These are phyloP conservation scores for Austrofundulus limnaeus DNA, from an alignment of 2,113 vertebrate species.

Conservation along the genomic window DNA sequence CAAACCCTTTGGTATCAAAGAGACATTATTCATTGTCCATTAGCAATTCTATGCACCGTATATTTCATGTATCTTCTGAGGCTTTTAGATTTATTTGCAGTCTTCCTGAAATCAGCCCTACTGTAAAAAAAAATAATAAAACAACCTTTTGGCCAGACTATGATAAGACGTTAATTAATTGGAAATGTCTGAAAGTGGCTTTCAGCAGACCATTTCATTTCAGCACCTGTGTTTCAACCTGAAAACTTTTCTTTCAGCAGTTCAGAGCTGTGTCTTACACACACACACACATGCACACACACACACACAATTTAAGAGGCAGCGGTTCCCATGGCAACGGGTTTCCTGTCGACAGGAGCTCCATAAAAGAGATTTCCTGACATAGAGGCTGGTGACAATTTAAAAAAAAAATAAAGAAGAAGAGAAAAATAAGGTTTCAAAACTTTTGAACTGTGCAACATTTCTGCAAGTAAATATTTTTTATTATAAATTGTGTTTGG, in stretches of 20 bases:
- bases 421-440: not conserved
- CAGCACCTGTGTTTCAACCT: conserved; percentile 21
- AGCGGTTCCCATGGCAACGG: conserved; percentile 73
- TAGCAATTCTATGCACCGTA: not conserved
- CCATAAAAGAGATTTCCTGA: conserved; percentile 63
- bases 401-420: not conserved
- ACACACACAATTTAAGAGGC: conserved; percentile 40
- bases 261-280: conserved; percentile 39
- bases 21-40: not conserved
- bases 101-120: not conserved
- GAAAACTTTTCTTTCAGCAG: conserved; percentile 48
- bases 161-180: conserved; percentile 3
- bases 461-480: not conserved
- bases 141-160: not conserved
- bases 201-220: conserved; percentile 8
- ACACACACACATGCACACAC: conserved; percentile 25
- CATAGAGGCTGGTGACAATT: conserved; percentile 5
- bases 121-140: too few species aligned
- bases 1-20: not conserved
- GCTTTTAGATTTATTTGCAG: conserved; percentile 1
- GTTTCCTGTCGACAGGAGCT: conserved; percentile 47
- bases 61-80: not conserved
- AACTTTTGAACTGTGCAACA: not conserved
- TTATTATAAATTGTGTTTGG: not conserved
- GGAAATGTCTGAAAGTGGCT: not conserved